phyloP scores from a whole-genome alignment of 2,113 vertebrate species.

The Stigmatopora nigra region DNA sequence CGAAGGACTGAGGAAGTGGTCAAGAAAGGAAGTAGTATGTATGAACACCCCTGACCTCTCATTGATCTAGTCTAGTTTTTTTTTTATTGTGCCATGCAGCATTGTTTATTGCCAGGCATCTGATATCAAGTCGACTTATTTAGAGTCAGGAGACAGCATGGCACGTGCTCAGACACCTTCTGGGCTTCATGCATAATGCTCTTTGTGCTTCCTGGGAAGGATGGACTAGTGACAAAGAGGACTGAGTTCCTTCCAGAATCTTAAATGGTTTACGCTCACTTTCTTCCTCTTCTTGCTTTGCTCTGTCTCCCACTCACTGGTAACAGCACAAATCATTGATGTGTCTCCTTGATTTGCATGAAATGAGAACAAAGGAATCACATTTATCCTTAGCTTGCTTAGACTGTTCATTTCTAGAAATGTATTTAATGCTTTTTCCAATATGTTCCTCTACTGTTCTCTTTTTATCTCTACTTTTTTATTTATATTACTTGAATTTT shows the following conservation, averaged over 20 bases:
- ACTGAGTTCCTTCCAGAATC: constrained; percentile 64
- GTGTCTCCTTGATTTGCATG: constrained; percentile 57
- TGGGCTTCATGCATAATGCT: constrained; percentile 78
- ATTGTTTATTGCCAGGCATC: constrained; percentile 45
- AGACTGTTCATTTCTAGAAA: constrained; percentile 20
- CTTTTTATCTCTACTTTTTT: constrained; percentile 38
- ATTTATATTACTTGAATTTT: constrained; percentile 39
- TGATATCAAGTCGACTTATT: constrained; percentile 45
- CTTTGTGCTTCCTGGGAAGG: constrained; percentile 67
- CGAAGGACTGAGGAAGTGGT: constrained; percentile 26
- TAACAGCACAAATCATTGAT: constrained; percentile 56
- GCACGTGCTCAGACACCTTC: constrained; percentile 62
- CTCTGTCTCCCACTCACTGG: constrained; percentile 26
- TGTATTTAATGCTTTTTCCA: constrained; percentile 19
- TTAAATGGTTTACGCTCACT: constrained; percentile 55
- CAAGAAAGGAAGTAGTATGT: constrained; percentile 33
- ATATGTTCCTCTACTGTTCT: constrained; percentile 32
- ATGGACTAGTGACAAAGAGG: constrained; percentile 61
- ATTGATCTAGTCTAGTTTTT: constrained; percentile 42
- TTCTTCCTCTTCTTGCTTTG: constrained; percentile 23
- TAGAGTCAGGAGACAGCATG: constrained; percentile 58
- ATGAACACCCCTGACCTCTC: constrained; percentile 53
- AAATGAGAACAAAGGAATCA: constrained; percentile 57
- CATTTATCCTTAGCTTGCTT: constrained; percentile 42
- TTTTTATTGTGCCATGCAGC: constrained; percentile 39